These are phyloP conservation scores for Tokudaia tokunoshimensis DNA, from an alignment of 2,797 vertebrate species.

Conservation along the genomic window DNA sequence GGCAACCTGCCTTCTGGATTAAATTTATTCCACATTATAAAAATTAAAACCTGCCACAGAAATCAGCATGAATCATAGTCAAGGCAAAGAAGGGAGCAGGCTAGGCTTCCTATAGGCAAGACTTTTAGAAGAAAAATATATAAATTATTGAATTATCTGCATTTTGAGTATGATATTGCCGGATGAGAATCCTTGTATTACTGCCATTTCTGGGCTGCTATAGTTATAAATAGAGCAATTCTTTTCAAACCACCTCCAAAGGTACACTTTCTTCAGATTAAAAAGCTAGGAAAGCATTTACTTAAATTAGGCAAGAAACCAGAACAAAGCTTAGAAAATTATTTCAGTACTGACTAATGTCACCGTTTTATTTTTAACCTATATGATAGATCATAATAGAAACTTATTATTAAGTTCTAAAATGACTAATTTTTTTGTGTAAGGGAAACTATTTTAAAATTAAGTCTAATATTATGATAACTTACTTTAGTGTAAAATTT, in stretches of 20 bases:
- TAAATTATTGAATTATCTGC: slow-evolving; percentile 37
- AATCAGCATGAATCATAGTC: slow-evolving; percentile 37
- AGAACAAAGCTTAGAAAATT: neutral
- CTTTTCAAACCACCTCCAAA: slow-evolving; percentile 47
- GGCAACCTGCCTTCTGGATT: neutral
- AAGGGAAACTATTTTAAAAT: slow-evolving; percentile 48
- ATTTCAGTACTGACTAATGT: slow-evolving; percentile 34
- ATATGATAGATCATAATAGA: slow-evolving; percentile 55
- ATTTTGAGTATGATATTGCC: neutral
- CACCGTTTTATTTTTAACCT: slow-evolving; percentile 60
- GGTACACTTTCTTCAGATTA: neutral
- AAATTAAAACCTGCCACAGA: slow-evolving; percentile 40
- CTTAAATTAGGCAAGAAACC: slow-evolving; percentile 40
- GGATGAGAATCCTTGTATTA: neutral
- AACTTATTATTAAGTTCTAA: slow-evolving; percentile 51
- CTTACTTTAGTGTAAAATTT: slow-evolving; percentile 32
- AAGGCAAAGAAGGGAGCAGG: slow-evolving; percentile 14
- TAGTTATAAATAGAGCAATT: neutral
- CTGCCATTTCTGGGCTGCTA: neutral
- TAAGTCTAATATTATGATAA: slow-evolving; percentile 36
- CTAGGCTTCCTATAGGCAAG: slow-evolving; percentile 1
- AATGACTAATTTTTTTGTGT: slow-evolving; percentile 54
- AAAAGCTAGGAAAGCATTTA: slow-evolving; percentile 35
- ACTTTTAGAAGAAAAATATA: slow-evolving; percentile 51
- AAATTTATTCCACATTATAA: slow-evolving; percentile 11